Evolutionary conservation across 2,797 vertebrate species (phyloP).

Genomic region (Trichosurus vulpecula): DNA sequence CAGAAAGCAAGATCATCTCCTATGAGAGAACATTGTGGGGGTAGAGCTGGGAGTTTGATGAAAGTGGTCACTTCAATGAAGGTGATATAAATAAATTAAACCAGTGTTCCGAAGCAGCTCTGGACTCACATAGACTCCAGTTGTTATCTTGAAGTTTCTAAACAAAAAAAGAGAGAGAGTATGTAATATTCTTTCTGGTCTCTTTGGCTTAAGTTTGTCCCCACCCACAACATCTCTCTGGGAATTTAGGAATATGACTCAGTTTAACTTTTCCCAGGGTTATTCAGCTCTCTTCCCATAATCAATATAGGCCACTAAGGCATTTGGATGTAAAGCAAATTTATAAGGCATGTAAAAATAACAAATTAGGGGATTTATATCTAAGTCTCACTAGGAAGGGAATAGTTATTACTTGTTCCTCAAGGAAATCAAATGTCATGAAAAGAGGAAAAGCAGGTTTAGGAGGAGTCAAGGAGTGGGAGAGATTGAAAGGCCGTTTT

Average conservation of each 20-base stretch:
- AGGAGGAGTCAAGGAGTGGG: not conserved
- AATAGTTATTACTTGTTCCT: not conserved
- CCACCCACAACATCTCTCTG: not conserved
- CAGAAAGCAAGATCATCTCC: not conserved
- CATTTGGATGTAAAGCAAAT: not conserved
- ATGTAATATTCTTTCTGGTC: not conserved
- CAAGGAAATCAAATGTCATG: not conserved
- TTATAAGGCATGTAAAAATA: not conserved
- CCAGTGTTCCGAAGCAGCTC: not conserved
- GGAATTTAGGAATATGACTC: not conserved
- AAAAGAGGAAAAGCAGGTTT: not conserved
- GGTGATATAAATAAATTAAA: not conserved
- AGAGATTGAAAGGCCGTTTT: not conserved
- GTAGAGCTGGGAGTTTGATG: slow-evolving; percentile 8
- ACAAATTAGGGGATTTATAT: not conserved
- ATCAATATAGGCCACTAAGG: not conserved
- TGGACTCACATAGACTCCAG: not conserved
- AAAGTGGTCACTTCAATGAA: not conserved
- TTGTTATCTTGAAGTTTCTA: not conserved
- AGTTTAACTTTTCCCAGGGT: slow-evolving; percentile 1
- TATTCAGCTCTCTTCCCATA: not conserved
- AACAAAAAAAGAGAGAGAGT: not conserved
- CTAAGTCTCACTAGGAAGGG: not conserved
- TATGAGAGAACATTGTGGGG: not conserved
- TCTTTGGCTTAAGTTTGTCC: not conserved